Percentiles rank a stretch among this genome's conserved stretches.
Conservation (phyloP, 2,113 vertebrate genomes). For the Rhinichthys klamathensis region DNA sequence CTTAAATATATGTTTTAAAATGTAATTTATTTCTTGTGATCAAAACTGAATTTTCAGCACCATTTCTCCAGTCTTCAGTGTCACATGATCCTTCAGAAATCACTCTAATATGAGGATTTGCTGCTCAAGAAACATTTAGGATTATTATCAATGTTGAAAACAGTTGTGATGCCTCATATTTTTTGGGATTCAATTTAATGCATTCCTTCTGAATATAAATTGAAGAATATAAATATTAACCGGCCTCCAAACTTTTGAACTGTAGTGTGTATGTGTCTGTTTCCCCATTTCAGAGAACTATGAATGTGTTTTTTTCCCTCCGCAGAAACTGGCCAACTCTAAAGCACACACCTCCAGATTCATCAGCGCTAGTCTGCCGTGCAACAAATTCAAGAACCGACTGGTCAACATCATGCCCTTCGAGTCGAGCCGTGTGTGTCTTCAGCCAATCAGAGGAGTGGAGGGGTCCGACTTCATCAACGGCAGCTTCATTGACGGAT, state of each 20-base stretch:
- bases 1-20: neutral
- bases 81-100: neutral
- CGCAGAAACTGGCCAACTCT: conserved; percentile 88
- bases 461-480: conserved; percentile 98
- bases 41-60: neutral
- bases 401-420: conserved; percentile 97
- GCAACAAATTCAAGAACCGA: conserved; percentile 98
- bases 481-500: conserved; percentile 94
- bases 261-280: neutral
- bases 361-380: conserved; percentile 95
- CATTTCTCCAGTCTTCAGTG: neutral
- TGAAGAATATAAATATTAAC: no score
- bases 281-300: neutral
- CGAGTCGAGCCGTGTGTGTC: conserved; percentile 89
- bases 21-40: neutral
- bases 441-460: conserved; percentile 94
- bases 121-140: neutral
- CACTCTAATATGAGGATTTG: neutral
- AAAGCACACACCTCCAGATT: conserved; percentile 94
- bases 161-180: no score
- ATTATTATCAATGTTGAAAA: neutral
- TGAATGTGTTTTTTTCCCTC: conserved; percentile 1
- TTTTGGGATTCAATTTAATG: neutral
- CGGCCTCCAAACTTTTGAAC: neutral
- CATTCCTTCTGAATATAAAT: no score